Conservation (phyloP, 2,888 invertebrate species). For the Heliconius sara region DNA sequence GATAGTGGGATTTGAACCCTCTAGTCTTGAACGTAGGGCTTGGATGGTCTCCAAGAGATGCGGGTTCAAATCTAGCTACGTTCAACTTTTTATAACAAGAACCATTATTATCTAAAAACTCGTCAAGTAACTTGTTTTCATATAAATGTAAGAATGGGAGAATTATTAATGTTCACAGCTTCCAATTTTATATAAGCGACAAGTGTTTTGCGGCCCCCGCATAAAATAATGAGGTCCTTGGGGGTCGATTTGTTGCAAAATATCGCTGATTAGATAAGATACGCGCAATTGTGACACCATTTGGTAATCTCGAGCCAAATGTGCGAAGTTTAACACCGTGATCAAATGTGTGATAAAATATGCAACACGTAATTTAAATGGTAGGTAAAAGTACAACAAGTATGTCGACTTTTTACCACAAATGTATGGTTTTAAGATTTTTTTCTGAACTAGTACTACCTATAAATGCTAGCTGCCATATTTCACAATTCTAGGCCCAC, state of each 20-base stretch:
- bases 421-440: too few relatives aligned
- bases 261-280: conserved; percentile 50
- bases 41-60: too few relatives aligned
- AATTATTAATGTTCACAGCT: background rate
- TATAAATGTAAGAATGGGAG: background rate
- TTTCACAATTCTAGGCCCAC: too few relatives aligned
- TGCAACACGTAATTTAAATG: background rate
- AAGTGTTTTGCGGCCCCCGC: conserved; percentile 30
- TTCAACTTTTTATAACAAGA: too few relatives aligned
- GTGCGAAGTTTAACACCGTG: background rate
- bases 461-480: too few relatives aligned
- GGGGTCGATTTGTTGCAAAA: conserved; percentile 46
- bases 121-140: background rate
- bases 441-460: too few relatives aligned
- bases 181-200: background rate
- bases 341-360: background rate
- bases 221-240: conserved; percentile 47
- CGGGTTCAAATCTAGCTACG: too few relatives aligned
- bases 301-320: conserved; percentile 15
- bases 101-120: background rate
- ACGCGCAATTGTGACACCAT: conserved; percentile 48
- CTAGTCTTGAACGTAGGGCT: too few relatives aligned
- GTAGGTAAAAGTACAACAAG: background rate
- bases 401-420: too few relatives aligned
- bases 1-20: too few relatives aligned